Evolutionary conservation across 2,888 invertebrate genomes (phyloP), one percentile per base, ranked within the genome.

Genomic region (Gortyna flavago): DNA sequence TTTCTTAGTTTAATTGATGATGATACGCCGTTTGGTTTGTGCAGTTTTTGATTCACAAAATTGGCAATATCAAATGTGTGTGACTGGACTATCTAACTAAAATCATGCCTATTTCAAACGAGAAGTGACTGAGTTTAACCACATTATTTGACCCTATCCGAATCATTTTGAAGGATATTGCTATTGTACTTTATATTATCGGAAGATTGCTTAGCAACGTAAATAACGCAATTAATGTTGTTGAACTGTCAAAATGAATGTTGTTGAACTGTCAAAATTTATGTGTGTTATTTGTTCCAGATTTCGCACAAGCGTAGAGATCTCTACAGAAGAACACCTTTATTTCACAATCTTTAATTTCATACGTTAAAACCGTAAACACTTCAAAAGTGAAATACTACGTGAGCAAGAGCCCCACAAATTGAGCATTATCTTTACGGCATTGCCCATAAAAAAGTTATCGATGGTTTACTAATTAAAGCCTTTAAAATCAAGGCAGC

Each of bases 391-490:
- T 83, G 38, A 83, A 77, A 84, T 72, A 80, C 54, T 69, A 75
- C 64, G 84, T 85, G 85, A 80, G 84, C 76, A 84, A 64, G 69
- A 75, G 54, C 71, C 16, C 65, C 65, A 64, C 79, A 75, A 79
- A 84, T 83, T 83, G 64, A 75, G 11, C 41, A 75, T 84, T 75
- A 84, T 79, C 67, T 83, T 83, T 75, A 85, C 62, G 51, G 68
- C 25, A 66, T 73, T 38, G 35, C 59, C 67, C 84, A 83, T 80
- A 80, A 75, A 87, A 87, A 85, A 57, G 35, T 68, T 86, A 83
- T 85, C 77, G 77, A 83, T 74, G 72, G 48, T 79, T 85, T 69
- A 77, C 75, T 85, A 87, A 86, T 86, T 87, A 87, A 80, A 59
- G 80, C 65, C 41, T 82, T 82, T 57, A 71, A 85, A 72, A 85